Percentiles rank a stretch among this genome's conserved stretches.
Evolutionary conservation across 2,797 vertebrate genomes (phyloP).

Genomic region (Cryptoprocta ferox): DNA sequence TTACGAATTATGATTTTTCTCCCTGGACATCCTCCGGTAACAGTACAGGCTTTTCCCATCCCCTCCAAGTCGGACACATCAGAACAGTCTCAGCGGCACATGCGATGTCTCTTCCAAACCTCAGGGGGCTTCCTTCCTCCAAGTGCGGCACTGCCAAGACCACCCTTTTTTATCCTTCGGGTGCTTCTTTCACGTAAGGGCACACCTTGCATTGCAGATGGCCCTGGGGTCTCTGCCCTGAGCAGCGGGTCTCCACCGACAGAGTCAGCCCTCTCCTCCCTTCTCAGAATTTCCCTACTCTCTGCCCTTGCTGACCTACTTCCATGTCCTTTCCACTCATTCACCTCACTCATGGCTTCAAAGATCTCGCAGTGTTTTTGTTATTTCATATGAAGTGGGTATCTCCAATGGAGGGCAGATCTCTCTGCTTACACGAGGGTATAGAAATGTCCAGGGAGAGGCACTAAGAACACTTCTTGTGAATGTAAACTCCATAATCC

Average conservation of each 20-base stretch:
- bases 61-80: neutral
- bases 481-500: neutral
- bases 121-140: neutral
- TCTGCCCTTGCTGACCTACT: neutral
- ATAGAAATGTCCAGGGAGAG: neutral
- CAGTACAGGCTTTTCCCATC: conserved; percentile 27
- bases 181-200: neutral
- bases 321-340: neutral
- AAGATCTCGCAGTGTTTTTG: neutral
- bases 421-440: neutral
- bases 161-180: neutral
- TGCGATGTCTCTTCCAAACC: neutral
- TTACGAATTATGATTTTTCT: conserved; percentile 76
- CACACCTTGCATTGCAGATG: neutral
- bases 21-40: conserved; percentile 65
- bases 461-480: neutral
- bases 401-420: neutral
- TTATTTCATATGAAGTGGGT: neutral
- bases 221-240: neutral
- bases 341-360: neutral
- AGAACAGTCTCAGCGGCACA: neutral
- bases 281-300: neutral
- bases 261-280: accelerated
- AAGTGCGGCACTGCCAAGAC: neutral
- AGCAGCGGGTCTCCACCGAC: neutral